A percentile compares a stretch with the other conserved stretches of the same genome.
Evolutionary conservation across 2,797 vertebrate genomes (phyloP).

Genomic region (Choloepus didactylus): DNA sequence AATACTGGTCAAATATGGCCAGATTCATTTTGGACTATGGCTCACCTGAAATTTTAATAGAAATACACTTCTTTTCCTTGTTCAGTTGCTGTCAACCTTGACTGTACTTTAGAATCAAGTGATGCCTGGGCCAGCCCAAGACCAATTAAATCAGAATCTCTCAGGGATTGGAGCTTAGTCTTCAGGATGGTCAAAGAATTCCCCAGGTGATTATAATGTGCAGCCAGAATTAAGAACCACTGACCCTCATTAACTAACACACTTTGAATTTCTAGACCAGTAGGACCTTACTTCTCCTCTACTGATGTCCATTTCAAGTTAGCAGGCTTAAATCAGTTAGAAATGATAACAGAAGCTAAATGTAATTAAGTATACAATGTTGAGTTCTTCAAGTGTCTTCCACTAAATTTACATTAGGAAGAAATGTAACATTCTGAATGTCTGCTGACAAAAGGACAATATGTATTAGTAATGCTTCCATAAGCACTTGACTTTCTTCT

Average conservation of each 20-base stretch:
- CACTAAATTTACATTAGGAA: conserved; percentile 35
- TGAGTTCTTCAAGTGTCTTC: neutral
- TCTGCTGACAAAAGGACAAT: neutral
- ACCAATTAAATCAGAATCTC: neutral
- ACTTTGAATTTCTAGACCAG: conserved; percentile 14
- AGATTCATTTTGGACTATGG: neutral
- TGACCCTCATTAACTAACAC: neutral
- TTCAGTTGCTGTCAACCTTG: neutral
- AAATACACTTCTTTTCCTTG: neutral
- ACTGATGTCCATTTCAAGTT: neutral
- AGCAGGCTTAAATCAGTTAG: neutral
- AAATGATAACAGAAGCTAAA: neutral
- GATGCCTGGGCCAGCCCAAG: neutral
- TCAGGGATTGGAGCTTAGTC: neutral
- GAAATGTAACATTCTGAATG: neutral
- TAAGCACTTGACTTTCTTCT: neutral
- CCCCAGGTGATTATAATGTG: neutral
- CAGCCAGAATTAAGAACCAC: neutral
- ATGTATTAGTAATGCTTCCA: neutral
- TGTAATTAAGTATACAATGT: neutral
- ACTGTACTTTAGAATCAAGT: neutral
- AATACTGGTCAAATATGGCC: neutral
- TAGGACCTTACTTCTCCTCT: neutral
- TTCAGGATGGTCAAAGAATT: neutral
- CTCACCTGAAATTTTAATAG: neutral